Conservation (phyloP, 2,797 vertebrate genomes). For the Scolopax rusticola region DNA sequence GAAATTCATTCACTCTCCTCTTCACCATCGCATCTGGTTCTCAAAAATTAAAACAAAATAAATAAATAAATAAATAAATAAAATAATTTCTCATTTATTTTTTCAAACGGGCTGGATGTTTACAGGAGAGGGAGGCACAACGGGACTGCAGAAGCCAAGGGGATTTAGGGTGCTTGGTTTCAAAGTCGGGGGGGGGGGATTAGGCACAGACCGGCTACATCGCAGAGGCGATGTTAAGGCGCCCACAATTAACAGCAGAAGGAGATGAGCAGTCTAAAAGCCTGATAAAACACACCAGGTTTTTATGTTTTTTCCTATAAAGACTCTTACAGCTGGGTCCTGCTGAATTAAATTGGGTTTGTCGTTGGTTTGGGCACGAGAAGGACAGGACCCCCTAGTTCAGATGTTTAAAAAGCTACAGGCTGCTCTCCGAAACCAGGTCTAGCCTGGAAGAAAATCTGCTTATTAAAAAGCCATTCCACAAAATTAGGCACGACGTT, state of each 20-base stretch:
- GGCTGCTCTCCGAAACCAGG: background rate
- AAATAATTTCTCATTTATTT: background rate
- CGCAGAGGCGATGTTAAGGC: accelerated
- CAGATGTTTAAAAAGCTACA: background rate
- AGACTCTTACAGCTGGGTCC: background rate
- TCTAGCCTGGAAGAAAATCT: background rate
- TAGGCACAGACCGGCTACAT: background rate
- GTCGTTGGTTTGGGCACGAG: background rate
- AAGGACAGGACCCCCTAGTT: background rate
- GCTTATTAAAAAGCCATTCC: background rate
- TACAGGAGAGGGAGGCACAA: background rate
- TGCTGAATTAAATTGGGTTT: background rate
- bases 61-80: background rate
- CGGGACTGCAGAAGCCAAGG: background rate
- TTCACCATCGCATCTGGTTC: accelerated
- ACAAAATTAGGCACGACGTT: accelerated
- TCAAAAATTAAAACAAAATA: no score
- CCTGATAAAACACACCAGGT: background rate
- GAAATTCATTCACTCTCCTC: background rate
- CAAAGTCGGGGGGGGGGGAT: background rate
- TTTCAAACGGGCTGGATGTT: background rate
- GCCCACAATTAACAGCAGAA: accelerated
- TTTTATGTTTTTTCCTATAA: background rate
- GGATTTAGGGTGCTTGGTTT: background rate
- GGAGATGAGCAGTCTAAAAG: background rate